Evolutionary conservation across 2,113 vertebrate genomes (phyloP).

Genomic region (Erythrocebus patas): DNA sequence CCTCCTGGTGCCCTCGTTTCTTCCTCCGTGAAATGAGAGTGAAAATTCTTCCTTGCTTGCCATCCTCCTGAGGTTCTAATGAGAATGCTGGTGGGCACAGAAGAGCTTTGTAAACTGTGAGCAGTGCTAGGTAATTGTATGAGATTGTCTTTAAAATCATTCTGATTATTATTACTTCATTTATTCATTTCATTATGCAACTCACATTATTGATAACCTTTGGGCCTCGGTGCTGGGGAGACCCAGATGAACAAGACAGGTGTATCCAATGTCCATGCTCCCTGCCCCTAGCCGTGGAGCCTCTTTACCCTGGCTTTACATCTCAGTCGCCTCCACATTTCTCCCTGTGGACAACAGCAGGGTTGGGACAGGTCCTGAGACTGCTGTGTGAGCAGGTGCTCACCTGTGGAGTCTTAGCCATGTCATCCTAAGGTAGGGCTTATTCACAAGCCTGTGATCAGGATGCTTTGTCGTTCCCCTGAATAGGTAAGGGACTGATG

Average conservation of each 20-base stretch:
- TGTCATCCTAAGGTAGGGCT: not conserved
- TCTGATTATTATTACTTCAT: not conserved
- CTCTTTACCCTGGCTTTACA: not conserved
- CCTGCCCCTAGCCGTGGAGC: not conserved
- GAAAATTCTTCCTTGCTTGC: not conserved
- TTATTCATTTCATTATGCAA: not conserved
- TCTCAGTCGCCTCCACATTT: not conserved
- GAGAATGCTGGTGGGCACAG: not conserved
- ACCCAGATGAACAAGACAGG: not conserved
- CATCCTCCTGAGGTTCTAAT: not conserved
- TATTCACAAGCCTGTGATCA: not conserved
- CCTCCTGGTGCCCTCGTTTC: not conserved
- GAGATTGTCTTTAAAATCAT: not conserved
- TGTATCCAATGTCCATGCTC: not conserved
- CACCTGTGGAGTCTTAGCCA: accelerated
- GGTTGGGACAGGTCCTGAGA: not conserved
- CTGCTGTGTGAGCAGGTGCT: not conserved
- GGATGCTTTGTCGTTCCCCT: not conserved
- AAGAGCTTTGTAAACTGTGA: not conserved
- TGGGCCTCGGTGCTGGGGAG: not conserved
- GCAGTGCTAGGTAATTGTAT: not conserved
- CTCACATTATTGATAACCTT: not conserved
- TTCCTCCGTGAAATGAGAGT: not conserved
- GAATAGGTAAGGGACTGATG: not conserved
- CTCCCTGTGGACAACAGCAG: not conserved